A percentile compares a stretch with the other conserved stretches of the same genome.
Conservation (phyloP, 2,888 invertebrate species). For the Caenorhabditis wallacei region DNA sequence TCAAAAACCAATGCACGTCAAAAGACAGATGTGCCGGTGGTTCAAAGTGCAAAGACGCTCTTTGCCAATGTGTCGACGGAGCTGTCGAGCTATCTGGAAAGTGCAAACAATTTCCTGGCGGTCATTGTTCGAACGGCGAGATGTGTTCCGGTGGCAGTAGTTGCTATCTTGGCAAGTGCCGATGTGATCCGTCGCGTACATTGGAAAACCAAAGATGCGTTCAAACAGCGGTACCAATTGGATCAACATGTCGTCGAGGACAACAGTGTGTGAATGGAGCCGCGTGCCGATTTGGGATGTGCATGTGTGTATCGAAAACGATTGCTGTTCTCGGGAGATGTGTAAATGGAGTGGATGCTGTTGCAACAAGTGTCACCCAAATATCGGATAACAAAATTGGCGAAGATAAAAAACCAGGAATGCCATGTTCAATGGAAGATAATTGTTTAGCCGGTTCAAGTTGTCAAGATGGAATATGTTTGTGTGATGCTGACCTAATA, state of each 20-base stretch:
- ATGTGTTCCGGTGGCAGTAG: conserved; percentile 78
- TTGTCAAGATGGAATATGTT: conserved; percentile 72
- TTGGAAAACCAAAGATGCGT: conserved; percentile 71
- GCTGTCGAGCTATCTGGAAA: conserved; percentile 72
- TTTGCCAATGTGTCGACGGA: conserved; percentile 80
- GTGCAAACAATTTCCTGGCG: conserved; percentile 68
- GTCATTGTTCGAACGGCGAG: conserved; percentile 76
- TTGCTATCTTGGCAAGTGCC: conserved; percentile 80
- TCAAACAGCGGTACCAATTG: conserved; percentile 69
- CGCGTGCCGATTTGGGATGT: conserved; percentile 79
- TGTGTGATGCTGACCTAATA: conserved; percentile 66
- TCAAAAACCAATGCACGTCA: conserved; percentile 73
- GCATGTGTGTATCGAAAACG: conserved; percentile 75
- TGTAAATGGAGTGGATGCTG: conserved; percentile 52
- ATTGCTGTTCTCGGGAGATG: conserved; percentile 71
- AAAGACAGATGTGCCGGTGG: conserved; percentile 80
- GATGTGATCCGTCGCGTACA: conserved; percentile 71
- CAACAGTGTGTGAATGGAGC: conserved; percentile 77
- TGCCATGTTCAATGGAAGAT: conserved; percentile 66
- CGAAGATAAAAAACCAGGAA: conserved; percentile 64
- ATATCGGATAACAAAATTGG: conserved; percentile 34
- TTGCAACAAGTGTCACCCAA: conserved; percentile 27
- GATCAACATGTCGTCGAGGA: conserved; percentile 77
- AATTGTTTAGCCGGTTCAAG: conserved; percentile 74
- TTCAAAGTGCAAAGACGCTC: conserved; percentile 74